phyloP scores from a whole-genome alignment of 2,797 vertebrate species.

The Tachyglossus aculeatus region DNA sequence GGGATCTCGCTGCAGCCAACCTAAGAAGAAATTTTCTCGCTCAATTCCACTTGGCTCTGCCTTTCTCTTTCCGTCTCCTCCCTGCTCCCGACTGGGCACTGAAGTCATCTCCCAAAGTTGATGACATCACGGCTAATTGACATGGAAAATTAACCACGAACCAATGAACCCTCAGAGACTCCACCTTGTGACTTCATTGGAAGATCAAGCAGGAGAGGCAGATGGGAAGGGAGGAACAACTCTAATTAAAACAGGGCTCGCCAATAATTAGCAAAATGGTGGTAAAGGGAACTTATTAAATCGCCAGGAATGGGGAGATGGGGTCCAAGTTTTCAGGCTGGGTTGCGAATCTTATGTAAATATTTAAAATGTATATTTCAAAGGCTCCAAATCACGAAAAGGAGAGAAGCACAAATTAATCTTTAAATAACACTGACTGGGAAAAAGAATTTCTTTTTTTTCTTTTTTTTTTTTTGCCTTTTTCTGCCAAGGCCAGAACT shows the following conservation, averaged over 20 bases:
- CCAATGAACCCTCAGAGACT: conserved; percentile 31
- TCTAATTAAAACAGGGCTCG: conserved; percentile 66
- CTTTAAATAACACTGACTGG: conserved; percentile 37
- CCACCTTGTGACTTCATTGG: conserved; percentile 54
- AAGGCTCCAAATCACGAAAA: conserved; percentile 56
- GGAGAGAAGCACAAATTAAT: conserved; percentile 51
- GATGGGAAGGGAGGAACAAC: conserved; percentile 58
- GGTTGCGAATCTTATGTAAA: conserved; percentile 66
- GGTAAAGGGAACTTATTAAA: conserved; percentile 39
- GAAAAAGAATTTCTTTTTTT: too few species aligned
- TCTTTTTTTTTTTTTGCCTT: not conserved
- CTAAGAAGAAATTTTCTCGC: not conserved
- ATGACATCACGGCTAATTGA: conserved; percentile 70
- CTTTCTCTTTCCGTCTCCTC: not conserved
- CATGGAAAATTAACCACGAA: conserved; percentile 67
- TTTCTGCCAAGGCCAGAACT: conserved; percentile 4
- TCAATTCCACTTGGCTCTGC: not conserved
- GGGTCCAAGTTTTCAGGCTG: not conserved
- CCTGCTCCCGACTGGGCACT: not conserved
- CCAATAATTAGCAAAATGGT: conserved; percentile 55
- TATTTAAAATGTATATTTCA: conserved; percentile 69
- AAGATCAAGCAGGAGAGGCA: conserved; percentile 58
- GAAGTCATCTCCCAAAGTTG: not conserved
- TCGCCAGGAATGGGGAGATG: conserved; percentile 45
- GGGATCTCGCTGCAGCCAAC: not conserved